A percentile compares a stretch with the other conserved stretches of the same genome.
phyloP scores from a whole-genome alignment of 2,797 vertebrate genomes.

The Pseudochromis fuscus region DNA sequence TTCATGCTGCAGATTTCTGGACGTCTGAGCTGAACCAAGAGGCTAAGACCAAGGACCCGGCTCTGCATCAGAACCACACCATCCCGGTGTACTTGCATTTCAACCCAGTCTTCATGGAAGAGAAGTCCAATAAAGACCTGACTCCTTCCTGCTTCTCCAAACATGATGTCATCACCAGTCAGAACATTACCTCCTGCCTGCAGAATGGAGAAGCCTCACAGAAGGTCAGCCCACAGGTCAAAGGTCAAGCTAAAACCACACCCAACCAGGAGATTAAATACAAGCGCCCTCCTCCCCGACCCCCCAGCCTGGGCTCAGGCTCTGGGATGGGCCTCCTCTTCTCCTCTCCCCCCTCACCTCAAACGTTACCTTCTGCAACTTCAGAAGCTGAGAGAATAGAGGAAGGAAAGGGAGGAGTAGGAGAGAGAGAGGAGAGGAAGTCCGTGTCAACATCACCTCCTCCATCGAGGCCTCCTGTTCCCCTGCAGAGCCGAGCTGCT shows the following conservation, averaged over 20 bases:
- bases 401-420: conserved; percentile 50
- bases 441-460: conserved; percentile 53
- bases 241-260: conserved; percentile 16
- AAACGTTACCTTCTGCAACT: conserved; percentile 53
- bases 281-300: conserved; percentile 83
- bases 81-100: conserved; percentile 88
- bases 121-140: conserved; percentile 63
- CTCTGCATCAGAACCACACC: conserved; percentile 46
- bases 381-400: conserved; percentile 59
- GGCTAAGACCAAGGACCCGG: conserved; percentile 34
- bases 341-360: conserved; percentile 30
- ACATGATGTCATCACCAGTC: conserved; percentile 3
- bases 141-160: conserved; percentile 46
- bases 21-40: conserved; percentile 86
- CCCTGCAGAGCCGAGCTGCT: conserved; percentile 52
- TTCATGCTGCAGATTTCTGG: conserved; percentile 90
- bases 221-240: conserved; percentile 39
- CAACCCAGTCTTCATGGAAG: conserved; percentile 90
- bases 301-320: conserved; percentile 71
- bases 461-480: conserved; percentile 66
- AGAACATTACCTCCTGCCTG: conserved; percentile 33
- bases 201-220: conserved; percentile 64
- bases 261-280: conserved; percentile 64
- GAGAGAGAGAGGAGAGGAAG: conserved; percentile 66
- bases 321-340: conserved; percentile 46